Base-by-base conservation (phyloP, 2,888 invertebrate genomes). In the Philaethria dido region DNA sequence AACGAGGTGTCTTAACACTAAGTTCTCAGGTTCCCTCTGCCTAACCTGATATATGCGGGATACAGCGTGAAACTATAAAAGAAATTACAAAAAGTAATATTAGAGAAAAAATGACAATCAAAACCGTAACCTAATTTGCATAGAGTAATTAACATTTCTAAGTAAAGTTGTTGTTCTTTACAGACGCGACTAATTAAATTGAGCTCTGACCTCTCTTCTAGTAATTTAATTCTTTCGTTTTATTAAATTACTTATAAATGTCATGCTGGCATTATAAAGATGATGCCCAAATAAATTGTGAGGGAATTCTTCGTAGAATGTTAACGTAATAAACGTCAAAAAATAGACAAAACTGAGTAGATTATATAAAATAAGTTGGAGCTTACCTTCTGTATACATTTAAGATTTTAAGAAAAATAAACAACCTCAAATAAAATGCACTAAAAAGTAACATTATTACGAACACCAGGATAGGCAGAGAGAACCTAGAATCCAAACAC, bases 161-260 rank as follows among this genome's bases (percentile, higher is more conserved):
- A 25, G 57, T 42, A 25, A 29, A 36, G 25, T 42, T 18, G 16
- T 55, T 64, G 61, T 62, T 65, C 64, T 62, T 33, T 52, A 62
- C 47, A 52, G 45, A 54, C 50, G 18, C 50, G 50, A 57, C 33
- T 59, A 29, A 65, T 65, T 60, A 33, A 59, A 70, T 68, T 62
- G 52, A 48, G 55, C 64, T 52, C 54, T 65, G 62, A 62, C 69
- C 67, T 55, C 62, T 60, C 68, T 60, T 68, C 64, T 36, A 68
- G 68, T 65, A 62, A 62, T 68, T 70, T 54, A 62, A 63, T 60
- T 62, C 45, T 42, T 45, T 59, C 48, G 14, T 47, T 42, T n/a
- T 60, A 68, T 57, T 61, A 64, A 64, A 64, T 67, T 64, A 64
- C 55, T 25, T 29, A 36, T 45, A 33, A 59, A 65, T 48, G 59